Conservation (phyloP, 1,140 invertebrate species). For the Copidosoma floridanum region DNA sequence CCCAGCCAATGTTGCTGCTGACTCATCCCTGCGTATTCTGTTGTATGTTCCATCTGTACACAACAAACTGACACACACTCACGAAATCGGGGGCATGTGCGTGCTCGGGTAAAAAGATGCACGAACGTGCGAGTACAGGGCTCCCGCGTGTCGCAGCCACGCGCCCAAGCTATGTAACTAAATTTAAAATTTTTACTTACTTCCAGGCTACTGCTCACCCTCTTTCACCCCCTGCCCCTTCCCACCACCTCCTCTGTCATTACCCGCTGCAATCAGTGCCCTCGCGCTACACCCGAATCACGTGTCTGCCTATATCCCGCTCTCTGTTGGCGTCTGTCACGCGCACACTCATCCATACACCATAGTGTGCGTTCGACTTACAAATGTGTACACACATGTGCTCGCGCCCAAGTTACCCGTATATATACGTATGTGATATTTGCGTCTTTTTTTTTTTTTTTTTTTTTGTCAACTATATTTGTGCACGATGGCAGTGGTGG, state of each 20-base stretch:
- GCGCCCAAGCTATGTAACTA: slow-evolving; percentile 53
- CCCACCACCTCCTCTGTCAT: slow-evolving; percentile 39
- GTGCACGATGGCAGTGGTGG: background rate
- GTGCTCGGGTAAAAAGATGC: no score
- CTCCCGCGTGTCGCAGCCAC: slow-evolving; percentile 40
- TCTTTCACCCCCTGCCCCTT: slow-evolving; percentile 36
- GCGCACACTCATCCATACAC: no score
- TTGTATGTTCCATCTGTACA: slow-evolving; percentile 38
- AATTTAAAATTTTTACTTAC: slow-evolving; percentile 61
- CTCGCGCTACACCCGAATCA: slow-evolving; percentile 13
- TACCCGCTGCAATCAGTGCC: slow-evolving; percentile 56
- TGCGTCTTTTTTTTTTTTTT: slow-evolving; percentile 7
- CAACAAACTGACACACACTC: slow-evolving; percentile 37
- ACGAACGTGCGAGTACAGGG: slow-evolving; percentile 31
- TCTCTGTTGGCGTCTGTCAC: background rate
- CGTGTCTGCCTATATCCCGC: background rate
- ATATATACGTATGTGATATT: slow-evolving; percentile 19
- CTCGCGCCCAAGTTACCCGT: no score
- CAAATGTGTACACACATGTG: slow-evolving; percentile 21
- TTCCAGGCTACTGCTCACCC: slow-evolving; percentile 58
- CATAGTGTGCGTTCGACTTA: background rate
- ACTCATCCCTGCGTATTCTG: slow-evolving; percentile 45
- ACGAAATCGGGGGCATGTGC: no score
- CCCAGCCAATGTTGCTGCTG: slow-evolving; percentile 38
- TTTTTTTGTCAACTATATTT: background rate